phyloP scores from a whole-genome alignment of 2,113 vertebrate species.

The Forbesichthys agassizii region DNA sequence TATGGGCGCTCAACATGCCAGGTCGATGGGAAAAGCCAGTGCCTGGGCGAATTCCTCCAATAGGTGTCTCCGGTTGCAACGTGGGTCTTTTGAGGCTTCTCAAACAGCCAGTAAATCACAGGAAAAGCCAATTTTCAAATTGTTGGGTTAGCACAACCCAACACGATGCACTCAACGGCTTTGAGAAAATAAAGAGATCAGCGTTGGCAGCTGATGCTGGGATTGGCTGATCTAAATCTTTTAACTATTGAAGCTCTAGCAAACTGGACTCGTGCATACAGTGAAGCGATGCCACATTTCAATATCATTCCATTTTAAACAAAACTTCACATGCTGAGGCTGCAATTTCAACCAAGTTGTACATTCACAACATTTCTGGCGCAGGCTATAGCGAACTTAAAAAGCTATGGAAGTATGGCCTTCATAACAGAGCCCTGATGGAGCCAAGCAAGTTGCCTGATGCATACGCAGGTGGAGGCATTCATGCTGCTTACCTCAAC shows the following conservation, averaged over 20 bases:
- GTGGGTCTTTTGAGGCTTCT: constrained; percentile 43
- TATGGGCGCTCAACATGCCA: constrained; percentile 19
- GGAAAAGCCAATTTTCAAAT: constrained; percentile 45
- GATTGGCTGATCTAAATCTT: constrained; percentile 42
- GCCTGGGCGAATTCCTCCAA: constrained; percentile 7
- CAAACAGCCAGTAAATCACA: background rate
- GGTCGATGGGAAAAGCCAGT: constrained; percentile 13
- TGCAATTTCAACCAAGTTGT: background rate
- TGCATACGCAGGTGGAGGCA: background rate
- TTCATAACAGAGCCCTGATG: too few species aligned
- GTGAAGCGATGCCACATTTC: background rate
- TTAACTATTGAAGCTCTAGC: constrained; percentile 9
- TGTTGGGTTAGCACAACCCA: constrained; percentile 41
- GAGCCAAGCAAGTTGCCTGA: too few species aligned
- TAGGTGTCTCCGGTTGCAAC: constrained; percentile 49
- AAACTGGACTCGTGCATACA: constrained; percentile 2
- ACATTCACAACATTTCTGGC: background rate
- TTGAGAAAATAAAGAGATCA: constrained; percentile 58
- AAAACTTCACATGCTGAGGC: constrained; percentile 11
- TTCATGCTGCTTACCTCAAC: constrained; percentile 33
- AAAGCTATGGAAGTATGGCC: too few species aligned
- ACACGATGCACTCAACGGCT: constrained; percentile 39
- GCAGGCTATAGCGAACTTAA: too few species aligned
- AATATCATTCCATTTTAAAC: constrained; percentile 16
- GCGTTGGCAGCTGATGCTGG: constrained; percentile 17